Conservation (phyloP, 1,140 invertebrate genomes). For the Drosophila rufa region DNA sequence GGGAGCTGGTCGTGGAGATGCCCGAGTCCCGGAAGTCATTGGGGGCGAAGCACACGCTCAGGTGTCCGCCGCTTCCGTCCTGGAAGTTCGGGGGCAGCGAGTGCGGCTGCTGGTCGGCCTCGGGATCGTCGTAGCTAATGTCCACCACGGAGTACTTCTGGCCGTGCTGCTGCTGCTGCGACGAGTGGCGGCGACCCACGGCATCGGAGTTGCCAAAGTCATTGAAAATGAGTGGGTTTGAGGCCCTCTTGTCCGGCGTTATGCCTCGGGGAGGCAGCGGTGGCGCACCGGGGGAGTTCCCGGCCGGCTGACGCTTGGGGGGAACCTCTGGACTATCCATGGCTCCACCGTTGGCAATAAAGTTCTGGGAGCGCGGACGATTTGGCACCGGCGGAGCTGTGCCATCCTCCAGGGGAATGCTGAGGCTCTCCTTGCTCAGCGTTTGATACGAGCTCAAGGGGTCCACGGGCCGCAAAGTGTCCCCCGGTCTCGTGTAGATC, state of each 20-base stretch:
- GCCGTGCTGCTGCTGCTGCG: constrained; percentile 66
- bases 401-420: constrained; percentile 47
- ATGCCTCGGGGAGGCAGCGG: constrained; percentile 86
- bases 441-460: constrained; percentile 76
- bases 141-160: constrained; percentile 84
- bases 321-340: constrained; percentile 82
- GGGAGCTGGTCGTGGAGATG: constrained; percentile 81
- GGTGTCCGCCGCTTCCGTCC: constrained; percentile 51
- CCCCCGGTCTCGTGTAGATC: constrained; percentile 88
- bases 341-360: constrained; percentile 53
- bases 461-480: constrained; percentile 73
- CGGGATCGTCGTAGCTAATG: constrained; percentile 82
- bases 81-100: constrained; percentile 69
- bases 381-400: constrained; percentile 77
- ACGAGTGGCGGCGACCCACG: constrained; percentile 68
- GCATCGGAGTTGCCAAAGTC: constrained; percentile 62
- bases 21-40: constrained; percentile 84
- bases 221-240: constrained; percentile 79
- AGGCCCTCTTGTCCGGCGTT: constrained; percentile 82
- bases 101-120: constrained; percentile 81
- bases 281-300: constrained; percentile 79
- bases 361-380: constrained; percentile 80
- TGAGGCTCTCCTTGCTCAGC: constrained; percentile 77
- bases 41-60: constrained; percentile 68
- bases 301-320: constrained; percentile 61